Evolutionary conservation across 2,888 invertebrate species (phyloP).

Genomic region (Stegophylla sp.): DNA sequence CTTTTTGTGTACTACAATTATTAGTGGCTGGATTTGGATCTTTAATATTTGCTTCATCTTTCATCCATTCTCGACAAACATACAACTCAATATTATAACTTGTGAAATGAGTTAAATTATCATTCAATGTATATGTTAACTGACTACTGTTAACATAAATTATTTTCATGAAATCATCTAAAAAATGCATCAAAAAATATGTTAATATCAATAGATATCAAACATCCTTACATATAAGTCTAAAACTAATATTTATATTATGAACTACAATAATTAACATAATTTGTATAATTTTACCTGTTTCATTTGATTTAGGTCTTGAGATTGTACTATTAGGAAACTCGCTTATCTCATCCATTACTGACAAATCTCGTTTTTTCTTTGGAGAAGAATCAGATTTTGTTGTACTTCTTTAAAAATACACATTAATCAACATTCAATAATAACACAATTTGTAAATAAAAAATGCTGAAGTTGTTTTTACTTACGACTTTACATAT

Average conservation of each 20-base stretch:
- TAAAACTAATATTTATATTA: too few relatives aligned
- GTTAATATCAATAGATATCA: too few relatives aligned
- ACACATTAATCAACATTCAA: constrained; percentile 5
- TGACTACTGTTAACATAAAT: constrained; percentile 22
- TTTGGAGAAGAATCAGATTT: constrained; percentile 28
- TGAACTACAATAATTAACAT: background rate
- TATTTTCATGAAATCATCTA: constrained; percentile 31
- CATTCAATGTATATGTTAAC: constrained; percentile 25
- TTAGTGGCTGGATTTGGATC: background rate
- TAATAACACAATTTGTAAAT: background rate
- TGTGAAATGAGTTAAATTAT: constrained; percentile 53
- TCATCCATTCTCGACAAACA: constrained; percentile 27
- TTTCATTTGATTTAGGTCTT: background rate
- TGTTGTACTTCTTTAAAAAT: background rate
- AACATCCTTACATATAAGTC: too few relatives aligned
- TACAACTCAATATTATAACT: constrained; percentile 55
- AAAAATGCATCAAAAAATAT: constrained; percentile 31
- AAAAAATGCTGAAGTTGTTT: background rate
- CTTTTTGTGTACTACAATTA: constrained; percentile 51
- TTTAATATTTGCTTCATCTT: constrained; percentile 8
- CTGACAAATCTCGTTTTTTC: constrained; percentile 44
- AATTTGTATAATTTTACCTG: constrained; percentile 12
- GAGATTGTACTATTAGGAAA: constrained; percentile 37
- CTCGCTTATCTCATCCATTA: constrained; percentile 4
- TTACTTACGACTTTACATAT: constrained; percentile 67